Evolutionary conservation across 2,113 vertebrate species (phyloP), one percentile per base, ranked within the genome.

Genomic region (Pteropus alecto): DNA sequence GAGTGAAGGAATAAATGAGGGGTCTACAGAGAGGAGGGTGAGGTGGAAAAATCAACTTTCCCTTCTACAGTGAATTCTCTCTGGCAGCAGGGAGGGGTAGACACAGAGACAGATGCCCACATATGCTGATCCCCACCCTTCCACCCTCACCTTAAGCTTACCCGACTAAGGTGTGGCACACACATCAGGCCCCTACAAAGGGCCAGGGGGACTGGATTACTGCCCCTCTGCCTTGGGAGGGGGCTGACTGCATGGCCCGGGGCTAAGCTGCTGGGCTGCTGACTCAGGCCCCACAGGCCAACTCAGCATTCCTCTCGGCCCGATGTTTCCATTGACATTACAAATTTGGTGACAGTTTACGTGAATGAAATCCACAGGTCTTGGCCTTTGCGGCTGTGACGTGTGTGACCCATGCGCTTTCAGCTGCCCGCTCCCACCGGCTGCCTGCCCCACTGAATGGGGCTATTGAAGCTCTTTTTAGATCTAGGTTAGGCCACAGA

Each of bases 291-390:
- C 61, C 10, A 7, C 46, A 1, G n/a, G 67, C 95, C 74, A 97
- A 90, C 95, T 97, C 97, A 98, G 97, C 96, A 95, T 84, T 97
- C 93, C 78, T n/a, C n/a, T n/a, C 26, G 26, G 33, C 8, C 15
- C n/a, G 35, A 7, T 10, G 2, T 33, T 73, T 38, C 16, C 7
- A 9, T 2, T 33, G 12, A 33, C 16, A 0, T 30, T 8, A 33
- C 12, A 35, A 30, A 7, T 76, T 46, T 2, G 43, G 13, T 18
- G 30, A 48, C 26, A 13, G 28, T 28, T 54, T 7, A 14, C 58
- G 24, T 9, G n/a, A 48, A 61, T 30, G 21, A 48, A 51, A 11
- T 46, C 41, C 5, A 11, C 14, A 14, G 16, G 14, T 9, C 30
- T 70, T 2, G 11, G 1, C 6, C 14, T 73, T 18, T 58, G 19